Evolutionary conservation across 2,797 vertebrate genomes (phyloP), one percentile per base, ranked within the genome.

Genomic region (Melanotaenia nigrans): DNA sequence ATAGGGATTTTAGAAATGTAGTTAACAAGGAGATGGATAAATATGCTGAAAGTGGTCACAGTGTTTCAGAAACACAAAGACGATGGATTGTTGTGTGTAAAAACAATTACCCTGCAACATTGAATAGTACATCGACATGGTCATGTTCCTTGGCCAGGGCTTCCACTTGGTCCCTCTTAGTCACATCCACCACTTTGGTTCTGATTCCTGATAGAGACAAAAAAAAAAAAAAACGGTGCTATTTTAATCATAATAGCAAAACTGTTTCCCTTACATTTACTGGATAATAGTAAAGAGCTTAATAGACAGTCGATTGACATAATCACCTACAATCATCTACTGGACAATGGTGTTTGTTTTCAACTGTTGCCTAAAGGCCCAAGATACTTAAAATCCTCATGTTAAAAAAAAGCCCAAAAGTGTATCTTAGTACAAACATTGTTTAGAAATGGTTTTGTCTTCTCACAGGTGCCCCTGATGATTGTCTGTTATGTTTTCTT

Each of bases 61-160:
- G 24, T 28, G 32, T 24, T 22, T 47, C 63, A 60, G 18, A 36
- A 3, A 13, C 20, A 53, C 36, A 38, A 54, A 20, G 1, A 54
- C 33, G 59, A 13, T 12, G 10, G 11, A 32, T 20, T 35, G 18
- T 60, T 65, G 32, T 66, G 8, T 12, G 47, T 14, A 22, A 35
- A 22, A 4, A 47, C 10, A 62, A 0, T 5, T 95, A 99, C 97
- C 98, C 97, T 60, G 96, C 97, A 58, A 97, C 81, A 38, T 99
- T 99, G 82, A 97, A 97, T 64, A 99, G 94, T 74, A 99, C 95
- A 0, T 99, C 97, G 4, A 98, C 88, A 69, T 71, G 95, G 35
- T 96, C 95, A 42, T 96, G 85, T 35, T 97, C 96, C 61, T 87
- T 92, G 79, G 95, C 96, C 63, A 99, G 92, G 35, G 95, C 94